Evolutionary conservation across 2,113 vertebrate species (phyloP), one percentile per base, ranked within the genome.

Genomic region (Seriola quinqueradiata): DNA sequence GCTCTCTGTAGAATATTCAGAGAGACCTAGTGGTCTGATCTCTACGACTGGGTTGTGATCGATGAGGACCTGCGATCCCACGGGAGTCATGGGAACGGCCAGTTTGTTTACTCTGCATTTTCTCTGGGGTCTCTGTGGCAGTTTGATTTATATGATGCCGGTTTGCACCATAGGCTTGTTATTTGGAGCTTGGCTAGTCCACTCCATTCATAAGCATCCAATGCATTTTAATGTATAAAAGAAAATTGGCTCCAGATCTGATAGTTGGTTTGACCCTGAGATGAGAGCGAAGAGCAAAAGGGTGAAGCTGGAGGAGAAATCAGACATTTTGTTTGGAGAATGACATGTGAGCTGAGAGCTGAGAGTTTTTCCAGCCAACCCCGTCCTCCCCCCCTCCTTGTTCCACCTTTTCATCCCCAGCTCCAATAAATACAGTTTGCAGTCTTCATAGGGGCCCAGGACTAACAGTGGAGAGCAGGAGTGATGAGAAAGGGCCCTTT

Each of bases 71-170:
- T 55, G 64, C 8, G 38, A 81, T 89, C 92, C 70, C 87, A 23
- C 34, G 89, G 88, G 89, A 92, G 89, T 77, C 88, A 84, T 94
- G 93, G 90, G 93, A 95, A 94, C 88, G 85, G 79, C 83, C 63
- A 34, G 73, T 87, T 90, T 94, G 93, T 94, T 94, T 94, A 94
- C 90, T 87, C 90, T 91, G 93, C 93, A 94, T 92, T 95, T 94
- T 94, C 93, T 91, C 90, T 34, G 1, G 81, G 91, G 86, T 91
- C 86, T 73, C 75, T 23, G 70, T 92, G 92, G 89, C 92, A 93
- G 82, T 81, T 92, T 95, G 93, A 95, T 94, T 95, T 94, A 94
- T 94, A 76, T 70, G 11, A 23, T 42, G 72, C 80, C 44, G 81
- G 67, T 90, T 83, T 86, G 83, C 89, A 85, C 83, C 87, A 71